A percentile compares a stretch with the other conserved stretches of the same genome.
Conservation (phyloP, 1,140 invertebrate species). For the Drosophila lowei region DNA sequence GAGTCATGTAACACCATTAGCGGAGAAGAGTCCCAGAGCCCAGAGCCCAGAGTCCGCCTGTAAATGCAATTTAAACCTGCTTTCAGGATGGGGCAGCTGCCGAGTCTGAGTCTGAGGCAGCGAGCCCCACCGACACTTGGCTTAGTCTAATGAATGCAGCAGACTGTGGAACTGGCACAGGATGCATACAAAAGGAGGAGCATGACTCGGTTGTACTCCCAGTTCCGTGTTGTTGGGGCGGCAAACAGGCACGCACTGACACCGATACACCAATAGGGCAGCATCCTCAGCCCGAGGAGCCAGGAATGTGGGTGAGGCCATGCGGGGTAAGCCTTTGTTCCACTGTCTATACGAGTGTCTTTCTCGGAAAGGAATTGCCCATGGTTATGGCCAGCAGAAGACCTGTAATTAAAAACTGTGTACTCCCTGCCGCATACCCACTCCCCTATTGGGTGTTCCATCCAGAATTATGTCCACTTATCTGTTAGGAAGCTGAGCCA, state of each 20-base stretch:
- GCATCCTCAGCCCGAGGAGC: constrained; percentile 5
- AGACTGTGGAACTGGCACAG: constrained; percentile 76
- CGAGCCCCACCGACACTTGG: constrained; percentile 41
- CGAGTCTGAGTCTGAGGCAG: too few relatives aligned
- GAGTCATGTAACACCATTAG: constrained; percentile 72
- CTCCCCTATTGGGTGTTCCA: background rate
- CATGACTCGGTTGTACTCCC: constrained; percentile 2
- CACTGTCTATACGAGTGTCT: background rate
- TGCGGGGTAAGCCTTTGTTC: too few relatives aligned
- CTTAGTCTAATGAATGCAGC: constrained; percentile 76
- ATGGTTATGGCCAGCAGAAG: constrained; percentile 52
- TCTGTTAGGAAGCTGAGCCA: constrained; percentile 55
- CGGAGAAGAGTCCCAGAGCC: constrained; percentile 16
- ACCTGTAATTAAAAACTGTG: constrained; percentile 75
- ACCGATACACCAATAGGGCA: constrained; percentile 36
- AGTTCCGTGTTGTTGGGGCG: constrained; percentile 28
- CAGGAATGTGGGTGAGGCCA: constrained; percentile 33
- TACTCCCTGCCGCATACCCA: background rate
- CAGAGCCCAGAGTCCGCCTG: constrained; percentile 24
- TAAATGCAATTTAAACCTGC: constrained; percentile 75
- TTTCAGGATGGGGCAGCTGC: too few relatives aligned
- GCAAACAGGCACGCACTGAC: constrained; percentile 47
- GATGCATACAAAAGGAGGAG: constrained; percentile 61
- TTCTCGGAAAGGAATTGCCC: constrained; percentile 55
- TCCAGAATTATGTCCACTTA: constrained; percentile 61